Conservation (phyloP, 1,140 invertebrate genomes). For the Cataglyphis hispanica region DNA sequence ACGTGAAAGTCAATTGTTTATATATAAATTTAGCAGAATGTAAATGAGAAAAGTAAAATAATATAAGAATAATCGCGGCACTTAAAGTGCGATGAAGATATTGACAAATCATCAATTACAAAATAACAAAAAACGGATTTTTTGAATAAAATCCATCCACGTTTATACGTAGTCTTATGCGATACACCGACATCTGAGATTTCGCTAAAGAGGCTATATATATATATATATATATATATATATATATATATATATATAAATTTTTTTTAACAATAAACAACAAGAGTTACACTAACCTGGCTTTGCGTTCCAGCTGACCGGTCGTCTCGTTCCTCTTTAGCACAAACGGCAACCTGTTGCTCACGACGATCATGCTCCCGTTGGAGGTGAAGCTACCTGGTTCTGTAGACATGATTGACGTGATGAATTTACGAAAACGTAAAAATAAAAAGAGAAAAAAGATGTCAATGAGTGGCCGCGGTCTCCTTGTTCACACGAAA, state of each 20-base stretch:
- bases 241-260: too few relatives aligned
- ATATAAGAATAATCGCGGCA: too few relatives aligned
- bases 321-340: slow-evolving; percentile 91
- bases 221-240: too few relatives aligned
- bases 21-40: not conserved
- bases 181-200: not conserved
- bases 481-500: slow-evolving; percentile 25
- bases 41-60: too few relatives aligned
- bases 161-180: not conserved
- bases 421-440: slow-evolving; percentile 16
- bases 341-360: slow-evolving; percentile 95
- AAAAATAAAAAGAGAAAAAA: slow-evolving; percentile 10
- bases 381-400: slow-evolving; percentile 84
- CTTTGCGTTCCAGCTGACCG: slow-evolving; percentile 91
- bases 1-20: not conserved
- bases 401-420: slow-evolving; percentile 80
- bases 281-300: slow-evolving; percentile 89
- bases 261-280: not conserved
- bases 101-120: too few relatives aligned
- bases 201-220: too few relatives aligned
- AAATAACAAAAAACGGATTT: too few relatives aligned
- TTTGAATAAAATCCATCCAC: too few relatives aligned
- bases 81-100: too few relatives aligned
- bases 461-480: slow-evolving; percentile 22
- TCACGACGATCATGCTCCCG: slow-evolving; percentile 95